Evolutionary conservation across 2,113 vertebrate species (phyloP).

Genomic region (Apus apus): DNA sequence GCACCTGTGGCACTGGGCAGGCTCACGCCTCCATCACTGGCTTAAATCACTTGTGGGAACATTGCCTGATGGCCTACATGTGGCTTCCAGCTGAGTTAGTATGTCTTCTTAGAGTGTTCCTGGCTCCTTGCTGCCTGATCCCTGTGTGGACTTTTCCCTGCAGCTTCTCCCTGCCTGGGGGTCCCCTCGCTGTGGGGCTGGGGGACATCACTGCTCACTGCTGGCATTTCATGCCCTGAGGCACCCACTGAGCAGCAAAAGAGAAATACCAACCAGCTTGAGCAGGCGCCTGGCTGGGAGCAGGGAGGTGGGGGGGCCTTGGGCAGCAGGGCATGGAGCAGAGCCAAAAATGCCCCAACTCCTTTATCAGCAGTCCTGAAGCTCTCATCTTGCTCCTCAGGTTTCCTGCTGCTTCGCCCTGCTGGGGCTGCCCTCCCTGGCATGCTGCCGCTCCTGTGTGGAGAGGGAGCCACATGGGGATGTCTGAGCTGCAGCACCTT

Average conservation of each 20-base stretch:
- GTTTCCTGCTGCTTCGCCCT: constrained; percentile 3
- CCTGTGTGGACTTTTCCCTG: background rate
- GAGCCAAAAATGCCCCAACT: background rate
- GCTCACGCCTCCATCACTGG: background rate
- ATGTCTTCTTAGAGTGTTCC: rapidly evolving
- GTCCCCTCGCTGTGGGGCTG: rapidly evolving
- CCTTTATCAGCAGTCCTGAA: background rate
- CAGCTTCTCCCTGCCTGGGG: background rate
- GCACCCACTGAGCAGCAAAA: background rate
- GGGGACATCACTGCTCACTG: background rate
- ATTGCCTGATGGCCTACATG: background rate
- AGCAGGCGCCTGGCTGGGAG: background rate
- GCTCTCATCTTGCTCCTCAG: constrained; percentile 3
- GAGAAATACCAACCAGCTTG: background rate
- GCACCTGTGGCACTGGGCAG: background rate
- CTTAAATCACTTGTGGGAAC: background rate
- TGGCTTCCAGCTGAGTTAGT: background rate
- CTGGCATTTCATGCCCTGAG: background rate
- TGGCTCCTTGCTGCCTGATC: background rate
- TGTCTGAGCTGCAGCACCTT: background rate
- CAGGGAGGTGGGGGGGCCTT: background rate
- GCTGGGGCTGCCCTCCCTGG: background rate
- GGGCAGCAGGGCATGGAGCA: rapidly evolving
- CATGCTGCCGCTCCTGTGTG: background rate
- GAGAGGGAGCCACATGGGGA: background rate